Base-by-base conservation (phyloP, 2,888 invertebrate genomes). In the Drosophila leonis region DNA sequence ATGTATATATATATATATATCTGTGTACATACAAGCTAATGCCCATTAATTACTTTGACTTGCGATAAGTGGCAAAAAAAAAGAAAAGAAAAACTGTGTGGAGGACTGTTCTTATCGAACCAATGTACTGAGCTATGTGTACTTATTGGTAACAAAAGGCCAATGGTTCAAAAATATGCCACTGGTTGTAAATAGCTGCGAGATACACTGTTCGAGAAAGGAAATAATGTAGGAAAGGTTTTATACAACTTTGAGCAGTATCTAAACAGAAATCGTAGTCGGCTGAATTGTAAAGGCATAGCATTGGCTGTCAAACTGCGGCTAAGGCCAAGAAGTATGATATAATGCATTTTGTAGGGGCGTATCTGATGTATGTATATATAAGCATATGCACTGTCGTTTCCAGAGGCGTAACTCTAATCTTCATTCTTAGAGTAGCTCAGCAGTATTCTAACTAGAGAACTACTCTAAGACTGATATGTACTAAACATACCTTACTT, bases 61-160 rank as follows among this genome's bases (percentile, higher is more conserved):
- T 69, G 62, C 60, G 75, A 79, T 79, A 79, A 77, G 60, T 63
- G 61, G 41, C n/a, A 41, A 59, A 61, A 41, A 42, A 52, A 62
- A 63, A 13, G 7, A 51, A 62, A 46, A 42, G 46, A 62, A 41
- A 42, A 33, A 20, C n/a, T 10, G 15, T 9, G 12, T 8, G 24
- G 42, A 48, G 6, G 46, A 59, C 27, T 31, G 31, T 63, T 72
- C 78, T 77, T 79, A 77, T 77, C 75, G 62, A 60, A 49, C 33
- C 68, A 67, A 56, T 62, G 65, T 65, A 65, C 39, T 59, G 39
- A 59, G 54, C 62, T 49, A 20, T 42, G 33, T 39, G 12, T 60
- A 57, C 44, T 52, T 65, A 61, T 57, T 42, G 48, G 49, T 18
- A 60, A 49, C 46, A 33, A 54, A 31, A 52, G 54, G 54, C 46